Base-by-base conservation (phyloP, 2,797 vertebrate species). In the Alcedo quadribrachys region DNA sequence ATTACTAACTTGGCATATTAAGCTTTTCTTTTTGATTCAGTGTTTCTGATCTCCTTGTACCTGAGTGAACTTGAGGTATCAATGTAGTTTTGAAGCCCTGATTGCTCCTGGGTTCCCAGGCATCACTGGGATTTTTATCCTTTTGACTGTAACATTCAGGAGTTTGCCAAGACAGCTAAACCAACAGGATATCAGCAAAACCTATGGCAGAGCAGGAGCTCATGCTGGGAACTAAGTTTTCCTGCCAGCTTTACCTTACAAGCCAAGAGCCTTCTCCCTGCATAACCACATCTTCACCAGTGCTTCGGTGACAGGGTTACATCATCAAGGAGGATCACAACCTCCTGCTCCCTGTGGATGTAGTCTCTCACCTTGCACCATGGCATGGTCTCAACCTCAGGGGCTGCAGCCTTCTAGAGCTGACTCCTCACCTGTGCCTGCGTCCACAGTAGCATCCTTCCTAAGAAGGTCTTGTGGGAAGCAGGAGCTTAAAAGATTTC, bases 21-120 rank as follows among this genome's bases (percentile, higher is more conserved):
- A 61, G n/a, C 27, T 77, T 68, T 61, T 63, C 65, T 90, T 81
- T 86, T 78, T 80, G 83, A 93, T 81, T 92, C 86, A 78, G 46
- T 50, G 51, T 27, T 87, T 92, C 71, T 90, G 83, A 37, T 81
- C 71, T 87, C 7, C 83, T 74, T 32, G 3, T 42, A 66, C 51
- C 73, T 58, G 32, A 94, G 46, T 9, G 22, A 87, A 62, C 46
- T 16, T 11, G 19, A 81, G 24, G 55, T 82, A 90, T 46, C 62
- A 83, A 81, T 77, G 66, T 8, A 63, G 32, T 89, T 87, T 32
- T 55, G 66, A 87, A 94, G 86, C 20, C 33, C 32, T 28, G 43
- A 15, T 16, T 60, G 62, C 62, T 78, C 40, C 70, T n/a, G 43
- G 21, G 37, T 73, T 89, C 81, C 71, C 68, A 87, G 37, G 46